Conservation (phyloP, 2,797 vertebrate genomes). For the Chloroceryle inda region DNA sequence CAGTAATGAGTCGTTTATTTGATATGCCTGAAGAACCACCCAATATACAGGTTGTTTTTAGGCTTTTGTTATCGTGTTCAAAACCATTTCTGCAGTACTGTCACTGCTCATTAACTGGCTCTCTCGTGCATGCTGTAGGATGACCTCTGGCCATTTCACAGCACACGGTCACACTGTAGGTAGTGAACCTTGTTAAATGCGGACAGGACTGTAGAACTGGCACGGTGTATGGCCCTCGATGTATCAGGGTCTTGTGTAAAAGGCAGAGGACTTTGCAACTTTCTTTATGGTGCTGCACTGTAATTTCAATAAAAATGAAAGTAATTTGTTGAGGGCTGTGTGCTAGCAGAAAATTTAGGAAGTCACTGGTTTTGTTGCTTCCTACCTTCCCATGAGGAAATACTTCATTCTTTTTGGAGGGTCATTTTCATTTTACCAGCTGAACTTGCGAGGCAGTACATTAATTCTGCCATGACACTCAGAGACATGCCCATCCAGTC, state of each 20-base stretch:
- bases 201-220: not conserved
- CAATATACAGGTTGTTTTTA: not conserved
- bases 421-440: not conserved
- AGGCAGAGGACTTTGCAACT: not conserved
- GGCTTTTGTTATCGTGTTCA: not conserved
- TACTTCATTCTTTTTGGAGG: not conserved
- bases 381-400: not conserved
- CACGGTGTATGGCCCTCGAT: not conserved
- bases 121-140: not conserved
- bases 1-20: not conserved
- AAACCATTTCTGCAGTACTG: not conserved
- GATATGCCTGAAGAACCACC: not conserved
- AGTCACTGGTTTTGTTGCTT: not conserved
- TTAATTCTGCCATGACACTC: not conserved
- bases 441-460: not conserved
- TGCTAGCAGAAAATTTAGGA: slow-evolving; percentile 4
- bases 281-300: not conserved
- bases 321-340: not conserved
- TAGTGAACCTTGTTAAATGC: not conserved
- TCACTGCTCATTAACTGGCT: not conserved
- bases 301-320: slow-evolving; percentile 5
- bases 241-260: not conserved
- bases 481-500: not conserved
- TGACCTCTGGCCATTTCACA: not conserved
- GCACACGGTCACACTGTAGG: rapidly evolving